These are phyloP conservation scores for Reticulitermes speratus DNA, from an alignment of 1,140 invertebrate species.

Conservation along the genomic window DNA sequence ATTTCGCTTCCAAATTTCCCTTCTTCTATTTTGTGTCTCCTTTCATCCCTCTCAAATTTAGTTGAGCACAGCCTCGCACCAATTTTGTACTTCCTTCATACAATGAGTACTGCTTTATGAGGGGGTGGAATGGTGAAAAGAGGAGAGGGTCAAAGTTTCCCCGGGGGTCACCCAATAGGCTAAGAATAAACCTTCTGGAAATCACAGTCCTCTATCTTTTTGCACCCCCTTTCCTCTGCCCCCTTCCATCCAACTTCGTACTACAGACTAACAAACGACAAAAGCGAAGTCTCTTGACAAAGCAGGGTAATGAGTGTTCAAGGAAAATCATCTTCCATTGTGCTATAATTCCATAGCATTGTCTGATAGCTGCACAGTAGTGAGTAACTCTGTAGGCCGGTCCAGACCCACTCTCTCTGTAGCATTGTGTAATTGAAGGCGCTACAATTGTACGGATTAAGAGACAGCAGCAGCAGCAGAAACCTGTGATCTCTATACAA, in stretches of 20 bases:
- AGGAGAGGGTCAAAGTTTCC: background rate
- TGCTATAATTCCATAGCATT: constrained; percentile 33
- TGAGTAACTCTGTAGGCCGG: background rate
- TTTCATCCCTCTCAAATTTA: background rate
- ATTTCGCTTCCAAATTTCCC: background rate
- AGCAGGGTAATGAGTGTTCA: constrained; percentile 33
- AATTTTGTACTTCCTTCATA: background rate
- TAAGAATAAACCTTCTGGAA: constrained; percentile 11
- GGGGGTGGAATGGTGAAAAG: background rate
- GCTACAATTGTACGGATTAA: constrained; percentile 28
- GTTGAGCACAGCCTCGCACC: background rate
- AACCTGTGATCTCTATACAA: constrained; percentile 4
- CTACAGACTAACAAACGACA: constrained; percentile 19
- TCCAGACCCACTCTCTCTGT: background rate
- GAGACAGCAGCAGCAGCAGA: background rate
- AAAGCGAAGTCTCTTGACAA: constrained; percentile 27
- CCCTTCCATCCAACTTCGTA: background rate
- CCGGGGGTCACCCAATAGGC: constrained; percentile 1
- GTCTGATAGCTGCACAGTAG: background rate
- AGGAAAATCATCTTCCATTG: constrained; percentile 36
- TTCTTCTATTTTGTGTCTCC: background rate
- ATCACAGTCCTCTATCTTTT: constrained; percentile 11
- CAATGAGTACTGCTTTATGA: background rate
- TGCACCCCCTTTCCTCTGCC: background rate
- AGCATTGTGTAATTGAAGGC: constrained; percentile 27